phyloP scores from a whole-genome alignment of 1,140 invertebrate species.

The Goniozus legneri region DNA sequence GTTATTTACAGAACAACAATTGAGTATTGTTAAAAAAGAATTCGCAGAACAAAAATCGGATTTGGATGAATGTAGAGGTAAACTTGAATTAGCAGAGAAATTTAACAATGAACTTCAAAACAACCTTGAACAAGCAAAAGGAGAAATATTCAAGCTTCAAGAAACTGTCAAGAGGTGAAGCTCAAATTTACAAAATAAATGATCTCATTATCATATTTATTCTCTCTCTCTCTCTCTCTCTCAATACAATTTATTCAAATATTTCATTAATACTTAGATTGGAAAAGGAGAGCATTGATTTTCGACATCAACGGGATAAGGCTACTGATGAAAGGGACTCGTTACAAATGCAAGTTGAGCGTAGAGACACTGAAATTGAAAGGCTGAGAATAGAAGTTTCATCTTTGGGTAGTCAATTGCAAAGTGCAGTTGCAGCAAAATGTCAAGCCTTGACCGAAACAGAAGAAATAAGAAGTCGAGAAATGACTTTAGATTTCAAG shows the following conservation, averaged over 20 bases:
- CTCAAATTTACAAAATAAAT: conserved; percentile 6
- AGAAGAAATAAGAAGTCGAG: conserved; percentile 76
- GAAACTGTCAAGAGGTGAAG: conserved; percentile 54
- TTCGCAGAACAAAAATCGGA: conserved; percentile 59
- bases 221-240: no score
- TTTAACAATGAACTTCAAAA: conserved; percentile 61
- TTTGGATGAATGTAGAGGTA: conserved; percentile 62
- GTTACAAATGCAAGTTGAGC: conserved; percentile 64
- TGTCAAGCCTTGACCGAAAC: conserved; percentile 76
- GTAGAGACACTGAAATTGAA: conserved; percentile 68
- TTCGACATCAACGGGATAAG: conserved; percentile 60
- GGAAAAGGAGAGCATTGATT: conserved; percentile 56
- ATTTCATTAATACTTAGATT: conserved; percentile 36
- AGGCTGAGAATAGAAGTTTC: conserved; percentile 62
- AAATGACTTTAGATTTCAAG: conserved; percentile 73
- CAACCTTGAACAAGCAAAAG: conserved; percentile 60
- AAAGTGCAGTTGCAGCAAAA: conserved; percentile 69
- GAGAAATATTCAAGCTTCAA: conserved; percentile 63
- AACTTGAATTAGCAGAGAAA: conserved; percentile 61
- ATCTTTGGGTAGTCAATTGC: conserved; percentile 64
- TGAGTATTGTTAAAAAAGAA: conserved; percentile 58
- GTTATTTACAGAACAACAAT: conserved; percentile 59
- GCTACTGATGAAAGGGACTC: conserved; percentile 70
- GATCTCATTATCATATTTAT: neutral
- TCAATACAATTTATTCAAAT: neutral